Evolutionary conservation across 2,888 invertebrate genomes (phyloP).

Genomic region (Sinopyrophorus schimmeli): DNA sequence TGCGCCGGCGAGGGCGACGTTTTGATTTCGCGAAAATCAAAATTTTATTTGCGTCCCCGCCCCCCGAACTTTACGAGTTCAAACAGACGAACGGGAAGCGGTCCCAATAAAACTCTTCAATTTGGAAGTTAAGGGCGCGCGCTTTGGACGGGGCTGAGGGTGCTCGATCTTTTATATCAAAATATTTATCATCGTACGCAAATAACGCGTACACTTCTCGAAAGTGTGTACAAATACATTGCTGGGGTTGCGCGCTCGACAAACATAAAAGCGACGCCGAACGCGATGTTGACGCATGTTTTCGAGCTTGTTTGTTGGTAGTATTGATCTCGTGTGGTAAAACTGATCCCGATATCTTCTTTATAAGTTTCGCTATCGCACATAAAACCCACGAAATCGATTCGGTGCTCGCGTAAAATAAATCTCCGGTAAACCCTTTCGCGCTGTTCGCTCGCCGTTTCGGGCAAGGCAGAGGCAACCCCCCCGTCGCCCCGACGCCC

Average conservation of each 20-base stretch:
- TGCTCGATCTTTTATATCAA: constrained; percentile 48
- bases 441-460: too few relatives aligned
- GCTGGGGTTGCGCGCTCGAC: constrained; percentile 33
- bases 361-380: constrained; percentile 24
- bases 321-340: constrained; percentile 59
- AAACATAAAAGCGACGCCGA: constrained; percentile 37
- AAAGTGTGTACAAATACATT: constrained; percentile 48
- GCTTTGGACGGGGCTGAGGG: constrained; percentile 22
- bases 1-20: constrained; percentile 22
- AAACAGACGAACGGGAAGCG: too few relatives aligned
- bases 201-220: constrained; percentile 56
- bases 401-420: too few relatives aligned
- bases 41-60: constrained; percentile 12
- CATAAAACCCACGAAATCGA: too few relatives aligned
- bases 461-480: too few relatives aligned
- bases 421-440: too few relatives aligned
- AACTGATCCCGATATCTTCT: constrained; percentile 41
- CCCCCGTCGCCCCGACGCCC: too few relatives aligned
- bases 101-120: too few relatives aligned
- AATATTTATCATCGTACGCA: constrained; percentile 53
- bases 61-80: too few relatives aligned
- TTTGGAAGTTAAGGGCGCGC: too few relatives aligned
- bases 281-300: constrained; percentile 64
- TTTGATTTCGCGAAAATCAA: constrained; percentile 22
- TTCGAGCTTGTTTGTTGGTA: constrained; percentile 62